A percentile compares a stretch with the other conserved stretches of the same genome.
Evolutionary conservation across 2,888 invertebrate species (phyloP).

Genomic region (Flexamia atlantica): DNA sequence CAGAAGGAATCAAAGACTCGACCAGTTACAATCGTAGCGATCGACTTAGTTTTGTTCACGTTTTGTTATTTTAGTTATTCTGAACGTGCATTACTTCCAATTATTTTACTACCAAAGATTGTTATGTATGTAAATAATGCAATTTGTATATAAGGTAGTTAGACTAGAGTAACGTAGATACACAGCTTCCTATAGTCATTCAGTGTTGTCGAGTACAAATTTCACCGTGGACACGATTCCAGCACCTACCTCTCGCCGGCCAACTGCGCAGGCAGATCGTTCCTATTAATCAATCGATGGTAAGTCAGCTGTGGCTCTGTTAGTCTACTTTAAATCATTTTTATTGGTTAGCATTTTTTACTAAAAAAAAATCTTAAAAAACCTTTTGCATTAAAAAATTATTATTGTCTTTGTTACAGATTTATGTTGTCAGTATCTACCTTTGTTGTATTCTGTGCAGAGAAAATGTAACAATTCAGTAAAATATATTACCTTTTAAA

Average conservation of each 20-base stretch:
- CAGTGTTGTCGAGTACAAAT: conserved; percentile 54
- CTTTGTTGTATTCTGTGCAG: too few relatives aligned
- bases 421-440: too few relatives aligned
- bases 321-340: conserved; percentile 9
- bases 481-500: too few relatives aligned
- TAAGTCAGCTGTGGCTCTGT: conserved; percentile 14
- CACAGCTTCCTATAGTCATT: conserved; percentile 46
- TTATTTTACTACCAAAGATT: conserved; percentile 57
- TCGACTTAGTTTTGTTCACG: not conserved
- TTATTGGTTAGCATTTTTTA: conserved; percentile 10
- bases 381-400: too few relatives aligned
- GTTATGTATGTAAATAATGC: conserved; percentile 52
- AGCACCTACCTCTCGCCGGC: conserved; percentile 25
- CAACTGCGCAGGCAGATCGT: conserved; percentile 9
- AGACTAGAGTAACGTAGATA: conserved; percentile 13
- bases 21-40: not conserved
- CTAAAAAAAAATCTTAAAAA: not conserved
- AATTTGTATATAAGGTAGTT: conserved; percentile 49
- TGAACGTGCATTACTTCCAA: conserved; percentile 46
- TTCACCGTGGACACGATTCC: conserved; percentile 9
- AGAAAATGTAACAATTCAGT: too few relatives aligned
- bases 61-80: conserved; percentile 50
- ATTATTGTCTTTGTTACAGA: too few relatives aligned
- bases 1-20: conserved; percentile 46
- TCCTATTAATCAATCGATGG: conserved; percentile 31